phyloP scores from a whole-genome alignment of 2,113 vertebrate species.

The Vidua chalybeata region DNA sequence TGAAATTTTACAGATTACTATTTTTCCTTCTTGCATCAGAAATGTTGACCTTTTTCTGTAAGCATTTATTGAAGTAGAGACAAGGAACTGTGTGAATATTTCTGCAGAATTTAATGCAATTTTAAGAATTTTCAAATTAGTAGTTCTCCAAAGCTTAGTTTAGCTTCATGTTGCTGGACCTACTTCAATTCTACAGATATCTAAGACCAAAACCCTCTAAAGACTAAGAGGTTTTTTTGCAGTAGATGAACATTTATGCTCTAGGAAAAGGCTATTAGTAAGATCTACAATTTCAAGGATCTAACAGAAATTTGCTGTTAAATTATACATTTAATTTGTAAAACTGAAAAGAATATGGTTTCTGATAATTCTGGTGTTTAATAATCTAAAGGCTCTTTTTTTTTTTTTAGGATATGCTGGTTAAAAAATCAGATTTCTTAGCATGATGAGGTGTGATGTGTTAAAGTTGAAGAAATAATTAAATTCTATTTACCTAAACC shows the following conservation, averaged over 20 bases:
- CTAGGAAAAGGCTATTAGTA: neutral
- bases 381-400: neutral
- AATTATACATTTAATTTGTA: neutral
- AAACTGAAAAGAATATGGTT: neutral
- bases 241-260: neutral
- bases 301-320: neutral
- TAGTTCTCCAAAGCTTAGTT: neutral
- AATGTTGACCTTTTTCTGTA: neutral
- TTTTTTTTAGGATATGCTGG: fast-evolving
- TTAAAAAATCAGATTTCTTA: neutral
- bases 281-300: neutral
- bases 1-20: neutral
- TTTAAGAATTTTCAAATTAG: neutral
- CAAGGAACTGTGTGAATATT: neutral
- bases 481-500: neutral
- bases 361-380: neutral
- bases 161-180: neutral
- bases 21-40: neutral
- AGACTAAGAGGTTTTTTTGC: neutral
- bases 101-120: neutral
- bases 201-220: neutral
- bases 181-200: neutral
- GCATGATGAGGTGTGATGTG: neutral
- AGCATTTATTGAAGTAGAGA: neutral
- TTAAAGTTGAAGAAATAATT: neutral